Percentiles rank a stretch among this genome's conserved stretches.
Conservation (phyloP, 2,113 vertebrate genomes). For the Lycaon pictus region DNA sequence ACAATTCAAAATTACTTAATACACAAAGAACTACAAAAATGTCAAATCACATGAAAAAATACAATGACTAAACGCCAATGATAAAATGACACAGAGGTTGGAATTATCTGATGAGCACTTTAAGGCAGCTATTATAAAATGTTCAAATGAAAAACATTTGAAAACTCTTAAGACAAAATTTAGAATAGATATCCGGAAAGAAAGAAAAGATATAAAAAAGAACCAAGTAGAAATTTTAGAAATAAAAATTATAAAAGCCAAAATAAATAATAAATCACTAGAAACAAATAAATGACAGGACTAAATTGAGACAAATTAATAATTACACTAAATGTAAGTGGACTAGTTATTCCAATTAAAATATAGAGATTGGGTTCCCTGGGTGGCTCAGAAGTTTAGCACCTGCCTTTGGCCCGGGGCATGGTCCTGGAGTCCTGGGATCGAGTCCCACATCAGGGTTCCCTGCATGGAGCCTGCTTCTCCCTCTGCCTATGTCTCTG, state of each 20-base stretch:
- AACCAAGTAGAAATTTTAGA: neutral
- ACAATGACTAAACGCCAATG: neutral
- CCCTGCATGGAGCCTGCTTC: too few relatives aligned
- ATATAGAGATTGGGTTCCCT: neutral
- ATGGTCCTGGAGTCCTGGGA: too few relatives aligned
- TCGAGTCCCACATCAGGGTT: too few relatives aligned
- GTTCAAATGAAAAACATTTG: neutral
- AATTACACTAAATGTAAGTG: neutral
- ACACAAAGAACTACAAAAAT: neutral
- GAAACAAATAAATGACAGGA: neutral
- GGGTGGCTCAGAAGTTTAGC: too few relatives aligned
- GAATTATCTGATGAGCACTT: neutral
- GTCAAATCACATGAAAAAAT: neutral
- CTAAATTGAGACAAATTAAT: neutral
- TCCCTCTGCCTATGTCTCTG: too few relatives aligned
- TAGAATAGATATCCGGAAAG: neutral
- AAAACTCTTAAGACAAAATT: neutral
- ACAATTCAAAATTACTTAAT: neutral
- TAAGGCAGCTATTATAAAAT: neutral
- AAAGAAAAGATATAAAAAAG: neutral
- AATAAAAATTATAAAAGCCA: neutral
- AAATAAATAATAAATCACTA: neutral
- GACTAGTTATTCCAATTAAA: neutral
- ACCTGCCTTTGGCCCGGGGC: too few relatives aligned
- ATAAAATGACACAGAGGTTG: slow-evolving; percentile 6